Base-by-base conservation (phyloP, 1,140 invertebrate species). In the Goniozus legneri region DNA sequence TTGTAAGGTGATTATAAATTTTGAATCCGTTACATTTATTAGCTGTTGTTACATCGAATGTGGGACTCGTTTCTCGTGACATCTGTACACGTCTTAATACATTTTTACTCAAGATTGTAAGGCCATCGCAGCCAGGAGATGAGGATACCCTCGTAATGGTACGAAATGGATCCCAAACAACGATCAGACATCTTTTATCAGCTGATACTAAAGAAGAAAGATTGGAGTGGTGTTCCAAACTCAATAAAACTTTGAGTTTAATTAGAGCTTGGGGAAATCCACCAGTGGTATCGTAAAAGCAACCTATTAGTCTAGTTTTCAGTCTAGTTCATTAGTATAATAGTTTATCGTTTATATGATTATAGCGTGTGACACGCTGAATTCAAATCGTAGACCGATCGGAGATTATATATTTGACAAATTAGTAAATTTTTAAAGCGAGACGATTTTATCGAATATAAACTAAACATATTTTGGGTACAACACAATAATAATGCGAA, bases 21-120 rank as follows among this genome's bases (percentile, higher is more conserved):
- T 27, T 6, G 4, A 27, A 27, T 38, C 21, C 2, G 34, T 38
- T 44, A 12, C 30, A 39, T 41, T 39, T 31, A 8, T 38, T 10
- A 69, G 64, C 44, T 12, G 54, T 71, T 19, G 45, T 83, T 13
- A 91, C 89, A 0, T 81, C 84, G 22, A 81, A 83, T 46, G 83
- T 92, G 1, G 79, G 80, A 2, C 75, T 84, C 3, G 89, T 93
- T 8, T 83, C 90, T 0, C 77, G 92, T 18, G 91, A 95, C 60
- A 82, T 95, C 27, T 96, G 92, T 75, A 91, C 92, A 0, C 76
- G 92, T 16, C 83, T 88, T 1, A 84, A 95, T 74, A 95, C 93
- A 1, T 83, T 96, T 58, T 77, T 95, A 40, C 62, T 97, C 27
- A 86, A 92, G 54, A 85, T 82, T 1, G 77, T 81, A 56, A 64